A percentile compares a stretch with the other conserved stretches of the same genome.
phyloP scores from a whole-genome alignment of 2,888 invertebrate species.

The Cantharis rufa region DNA sequence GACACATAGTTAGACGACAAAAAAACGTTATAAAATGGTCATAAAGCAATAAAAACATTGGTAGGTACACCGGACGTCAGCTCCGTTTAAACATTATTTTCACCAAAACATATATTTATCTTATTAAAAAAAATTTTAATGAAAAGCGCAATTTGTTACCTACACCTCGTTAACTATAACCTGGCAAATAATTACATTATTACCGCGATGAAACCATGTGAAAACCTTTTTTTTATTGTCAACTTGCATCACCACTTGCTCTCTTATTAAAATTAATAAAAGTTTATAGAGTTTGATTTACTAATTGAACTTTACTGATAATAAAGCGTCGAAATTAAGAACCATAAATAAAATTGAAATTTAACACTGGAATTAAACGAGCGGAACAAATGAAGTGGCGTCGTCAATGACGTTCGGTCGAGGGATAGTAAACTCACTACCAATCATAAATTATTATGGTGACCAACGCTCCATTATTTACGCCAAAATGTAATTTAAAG shows the following conservation, averaged over 20 bases:
- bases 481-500: slow-evolving; percentile 32
- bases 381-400: slow-evolving; percentile 50
- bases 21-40: slow-evolving; percentile 34
- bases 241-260: neutral
- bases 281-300: neutral
- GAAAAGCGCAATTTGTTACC: slow-evolving; percentile 1
- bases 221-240: slow-evolving; percentile 14
- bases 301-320: neutral
- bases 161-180: slow-evolving; percentile 14
- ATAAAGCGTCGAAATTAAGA: neutral
- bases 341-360: slow-evolving; percentile 29
- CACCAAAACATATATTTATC: slow-evolving; percentile 32
- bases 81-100: slow-evolving; percentile 30
- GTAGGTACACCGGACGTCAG: slow-evolving; percentile 37
- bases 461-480: slow-evolving; percentile 47
- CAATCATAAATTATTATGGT: slow-evolving; percentile 42
- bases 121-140: slow-evolving; percentile 3
- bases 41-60: slow-evolving; percentile 38
- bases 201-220: slow-evolving; percentile 20
- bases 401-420: slow-evolving; percentile 43
- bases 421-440: slow-evolving; percentile 46
- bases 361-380: slow-evolving; percentile 46
- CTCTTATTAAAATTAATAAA: neutral
- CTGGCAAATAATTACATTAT: slow-evolving; percentile 9
- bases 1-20: slow-evolving; percentile 24